Evolutionary conservation across 2,888 invertebrate species (phyloP).

Genomic region (Melieria omissa): DNA sequence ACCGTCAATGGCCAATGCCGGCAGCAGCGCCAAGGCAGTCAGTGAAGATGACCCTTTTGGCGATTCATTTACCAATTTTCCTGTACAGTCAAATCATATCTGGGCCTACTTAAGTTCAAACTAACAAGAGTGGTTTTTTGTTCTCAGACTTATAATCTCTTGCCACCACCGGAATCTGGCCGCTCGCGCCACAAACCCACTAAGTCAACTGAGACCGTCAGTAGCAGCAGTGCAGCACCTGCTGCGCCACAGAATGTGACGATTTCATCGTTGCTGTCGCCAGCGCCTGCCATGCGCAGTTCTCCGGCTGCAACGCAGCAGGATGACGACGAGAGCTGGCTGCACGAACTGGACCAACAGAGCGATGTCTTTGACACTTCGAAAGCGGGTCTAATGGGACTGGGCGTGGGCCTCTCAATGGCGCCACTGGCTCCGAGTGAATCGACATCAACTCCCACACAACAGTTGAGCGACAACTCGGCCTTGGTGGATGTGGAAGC

Average conservation of each 20-base stretch:
- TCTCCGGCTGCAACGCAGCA: constrained; percentile 28
- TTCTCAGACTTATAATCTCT: constrained; percentile 61
- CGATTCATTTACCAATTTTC: constrained; percentile 76
- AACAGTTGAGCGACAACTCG: constrained; percentile 30
- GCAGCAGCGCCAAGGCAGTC: constrained; percentile 54
- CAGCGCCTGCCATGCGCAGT: constrained; percentile 39
- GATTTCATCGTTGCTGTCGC: constrained; percentile 49
- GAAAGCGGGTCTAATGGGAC: constrained; percentile 50
- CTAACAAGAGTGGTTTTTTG: constrained; percentile 3
- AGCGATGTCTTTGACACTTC: constrained; percentile 63
- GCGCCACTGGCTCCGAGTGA: constrained; percentile 57
- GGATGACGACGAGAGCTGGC: constrained; percentile 61
- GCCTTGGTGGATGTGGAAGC: constrained; percentile 22
- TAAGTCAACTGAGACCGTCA: constrained; percentile 43
- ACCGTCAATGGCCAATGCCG: constrained; percentile 50
- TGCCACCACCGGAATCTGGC: constrained; percentile 66
- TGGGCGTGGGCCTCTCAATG: constrained; percentile 48
- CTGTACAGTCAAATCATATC: constrained; percentile 49
- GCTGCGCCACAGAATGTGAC: constrained; percentile 15
- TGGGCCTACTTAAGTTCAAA: background rate
- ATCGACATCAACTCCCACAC: constrained; percentile 56
- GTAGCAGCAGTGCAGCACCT: constrained; percentile 26
- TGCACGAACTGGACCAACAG: constrained; percentile 60
- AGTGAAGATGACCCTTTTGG: constrained; percentile 77
- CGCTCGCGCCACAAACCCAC: constrained; percentile 63